Conservation (phyloP, 2,797 vertebrate species). For the Lycodopsis pacificus region DNA sequence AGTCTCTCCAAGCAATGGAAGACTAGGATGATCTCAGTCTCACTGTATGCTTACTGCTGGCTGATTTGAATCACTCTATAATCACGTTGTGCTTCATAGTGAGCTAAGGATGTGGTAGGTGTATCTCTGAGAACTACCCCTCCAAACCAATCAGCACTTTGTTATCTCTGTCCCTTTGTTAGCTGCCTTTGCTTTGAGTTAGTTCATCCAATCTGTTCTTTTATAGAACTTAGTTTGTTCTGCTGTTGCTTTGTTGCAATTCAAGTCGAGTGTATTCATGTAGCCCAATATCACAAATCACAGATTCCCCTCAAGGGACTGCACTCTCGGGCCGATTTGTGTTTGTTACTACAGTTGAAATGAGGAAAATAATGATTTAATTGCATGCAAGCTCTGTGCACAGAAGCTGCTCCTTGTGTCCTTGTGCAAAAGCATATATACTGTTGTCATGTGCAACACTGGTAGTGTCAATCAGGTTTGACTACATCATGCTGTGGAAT, state of each 20-base stretch:
- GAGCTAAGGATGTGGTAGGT: too few relatives aligned
- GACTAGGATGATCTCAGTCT: too few relatives aligned
- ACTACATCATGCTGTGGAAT: neutral
- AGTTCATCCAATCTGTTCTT: neutral
- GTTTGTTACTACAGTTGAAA: constrained; percentile 17
- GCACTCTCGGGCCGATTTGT: neutral
- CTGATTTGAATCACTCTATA: too few relatives aligned
- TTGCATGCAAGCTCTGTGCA: neutral
- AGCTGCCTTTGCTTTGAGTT: constrained; percentile 9
- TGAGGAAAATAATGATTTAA: neutral
- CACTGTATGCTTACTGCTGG: too few relatives aligned
- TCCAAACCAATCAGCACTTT: neutral
- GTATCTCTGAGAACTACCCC: too few relatives aligned
- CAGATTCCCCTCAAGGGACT: neutral
- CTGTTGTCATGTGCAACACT: neutral
- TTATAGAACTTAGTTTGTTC: neutral
- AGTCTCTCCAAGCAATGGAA: too few relatives aligned
- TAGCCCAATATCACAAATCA: constrained; percentile 14
- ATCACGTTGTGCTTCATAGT: too few relatives aligned
- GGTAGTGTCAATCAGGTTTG: neutral
- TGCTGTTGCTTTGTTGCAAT: constrained; percentile 3
- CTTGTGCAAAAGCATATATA: neutral
- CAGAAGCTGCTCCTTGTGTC: neutral
- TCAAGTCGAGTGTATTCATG: constrained; percentile 3
- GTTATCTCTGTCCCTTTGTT: neutral